Percentiles rank a stretch among this genome's conserved stretches.
These are phyloP conservation scores for Dicycla oo DNA, from an alignment of 2,888 invertebrate genomes.

Conservation along the genomic window DNA sequence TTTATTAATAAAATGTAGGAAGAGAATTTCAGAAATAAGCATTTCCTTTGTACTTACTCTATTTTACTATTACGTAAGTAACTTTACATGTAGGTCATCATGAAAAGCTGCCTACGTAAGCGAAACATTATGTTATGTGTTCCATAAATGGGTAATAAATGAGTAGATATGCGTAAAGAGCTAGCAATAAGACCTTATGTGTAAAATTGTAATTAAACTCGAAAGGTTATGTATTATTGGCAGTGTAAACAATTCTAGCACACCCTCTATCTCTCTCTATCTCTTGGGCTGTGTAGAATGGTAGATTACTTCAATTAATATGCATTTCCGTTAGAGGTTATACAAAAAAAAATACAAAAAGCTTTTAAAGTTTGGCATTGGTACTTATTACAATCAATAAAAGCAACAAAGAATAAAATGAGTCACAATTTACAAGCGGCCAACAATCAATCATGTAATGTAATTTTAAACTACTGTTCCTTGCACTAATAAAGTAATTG, in stretches of 20 bases:
- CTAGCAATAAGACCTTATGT: background rate
- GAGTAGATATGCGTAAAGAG: background rate
- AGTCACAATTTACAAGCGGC: constrained; percentile 23
- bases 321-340: constrained; percentile 24
- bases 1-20: background rate
- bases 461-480: constrained; percentile 57
- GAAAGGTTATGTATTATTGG: background rate
- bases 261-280: no score
- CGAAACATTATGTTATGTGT: background rate
- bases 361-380: constrained; percentile 44
- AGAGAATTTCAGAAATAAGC: background rate
- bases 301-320: constrained; percentile 18
- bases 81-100: constrained; percentile 11
- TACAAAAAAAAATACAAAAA: constrained; percentile 21
- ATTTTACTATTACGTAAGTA: constrained; percentile 13
- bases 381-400: constrained; percentile 35
- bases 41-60: background rate
- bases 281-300: background rate
- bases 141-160: constrained; percentile 7
- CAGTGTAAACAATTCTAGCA: background rate
- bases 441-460: constrained; percentile 59
- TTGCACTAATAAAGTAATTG: constrained; percentile 64
- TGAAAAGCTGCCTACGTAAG: background rate
- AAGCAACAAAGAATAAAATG: constrained; percentile 37
- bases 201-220: constrained; percentile 5